Base-by-base conservation (phyloP, 53 echinoderm and acorn worm genomes). In the Temnopleurus reevesii region DNA sequence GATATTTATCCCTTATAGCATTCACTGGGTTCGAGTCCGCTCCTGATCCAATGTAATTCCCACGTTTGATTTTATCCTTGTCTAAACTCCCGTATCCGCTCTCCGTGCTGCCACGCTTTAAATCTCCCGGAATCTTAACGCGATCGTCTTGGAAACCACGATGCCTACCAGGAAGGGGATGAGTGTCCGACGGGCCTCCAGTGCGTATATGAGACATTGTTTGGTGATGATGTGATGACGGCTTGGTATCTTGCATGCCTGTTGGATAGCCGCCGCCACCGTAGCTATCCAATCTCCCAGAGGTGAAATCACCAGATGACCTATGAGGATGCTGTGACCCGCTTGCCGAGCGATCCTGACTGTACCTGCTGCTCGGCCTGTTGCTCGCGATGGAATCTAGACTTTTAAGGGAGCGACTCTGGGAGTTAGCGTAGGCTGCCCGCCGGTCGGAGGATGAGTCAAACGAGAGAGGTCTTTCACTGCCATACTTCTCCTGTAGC, bases 81-180 rank as follows among this genome's bases (percentile, higher is more conserved):
- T 94, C 94, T 33, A 92, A 55, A 66, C 90, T 96, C 55, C 94
- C 93, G 47, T 95, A 90, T 3, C 95, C 95, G 28, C 95, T 91
- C 77, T 97, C 97, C 2, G 90, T 88, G 53, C 94, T 90, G 12
- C 79, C 82, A 15, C 94, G 89, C 55, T 91, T 92, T 25, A 87
- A 51, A 66, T 87, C 88, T 46, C 66, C 88, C 19, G 88, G 43
- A 60, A 85, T 49, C 45, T 85, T 87, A 4, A 2, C 88, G 9
- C 88, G 88, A 60, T 87, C 88, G 5, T 87, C 88, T 34, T 87
- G 88, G 66, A 87, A 49, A 87, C 88, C 53, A 18, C 71, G 88
- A 66, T 87, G 88, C 88, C 71, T 64, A 17, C 49, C 59, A 7
- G 44, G 24, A 31, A 10, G 4, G n/a, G 54, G 3, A 26, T 83